Base-by-base conservation (phyloP, 2,113 vertebrate species). In the Xenopus laevis region DNA sequence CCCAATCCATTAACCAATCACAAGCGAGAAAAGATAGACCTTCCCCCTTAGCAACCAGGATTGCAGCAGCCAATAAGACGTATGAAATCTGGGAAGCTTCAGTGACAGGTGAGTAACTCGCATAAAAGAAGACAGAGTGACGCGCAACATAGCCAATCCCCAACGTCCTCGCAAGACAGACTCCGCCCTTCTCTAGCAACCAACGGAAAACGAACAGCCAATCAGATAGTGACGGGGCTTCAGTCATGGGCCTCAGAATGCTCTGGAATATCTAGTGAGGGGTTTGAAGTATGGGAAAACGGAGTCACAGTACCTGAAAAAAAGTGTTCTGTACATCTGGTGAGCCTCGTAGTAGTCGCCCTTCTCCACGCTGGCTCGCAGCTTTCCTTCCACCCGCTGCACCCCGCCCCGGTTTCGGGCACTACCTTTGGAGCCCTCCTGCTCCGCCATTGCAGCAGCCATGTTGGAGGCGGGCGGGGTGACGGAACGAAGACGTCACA, bases 261-360 rank as follows among this genome's bases (percentile, higher is more conserved):
- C 77, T 81, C 76, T 79, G 83, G 83, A 84, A 75, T 11, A 47
- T 55, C 13, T 11, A 61, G 72, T 75, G 61, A 44, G 18, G 17
- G 33, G 57, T 10, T 74, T 67, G 78, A 67, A 27, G 40, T 60
- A 17, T 11, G 45, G 20, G 62, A 13, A 50, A 55, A 44, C 9
- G 16, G 13, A 11, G 13, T 17, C 50, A 20, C 40, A 18, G 30
- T 85, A 98, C 96, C 96, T 96, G 92, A 98, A 98, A 86, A 97
- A 98, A 57, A 98, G 91, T 61, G 96, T 98, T 81, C 95, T 94
- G 84, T 98, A 98, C 96, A 98, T 98, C 83, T 98, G 96, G 80
- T 98, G 96, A 27, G 96, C 96, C 82, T 98, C 96, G 73, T 98
- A 98, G 79, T 98, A 98, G 71, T 98, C 95, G 9, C 96, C 96